These are phyloP conservation scores for Eupelmus urozonus DNA, from an alignment of 2,888 invertebrate genomes.

Conservation along the genomic window DNA sequence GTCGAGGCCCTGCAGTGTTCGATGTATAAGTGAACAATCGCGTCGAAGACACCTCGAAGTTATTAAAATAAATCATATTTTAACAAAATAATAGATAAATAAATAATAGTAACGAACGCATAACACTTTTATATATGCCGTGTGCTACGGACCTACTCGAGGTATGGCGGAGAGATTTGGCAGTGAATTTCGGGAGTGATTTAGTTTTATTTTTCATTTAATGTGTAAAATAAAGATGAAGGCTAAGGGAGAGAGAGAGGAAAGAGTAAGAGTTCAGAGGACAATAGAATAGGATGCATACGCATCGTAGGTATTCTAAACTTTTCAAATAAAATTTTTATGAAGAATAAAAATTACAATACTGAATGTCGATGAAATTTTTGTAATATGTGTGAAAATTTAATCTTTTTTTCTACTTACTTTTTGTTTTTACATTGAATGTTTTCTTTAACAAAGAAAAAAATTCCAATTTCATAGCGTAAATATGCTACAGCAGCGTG, in stretches of 20 bases:
- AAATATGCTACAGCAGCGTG: conserved; percentile 16
- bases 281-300: conserved; percentile 63
- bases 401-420: conserved; percentile 18
- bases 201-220: conserved; percentile 11
- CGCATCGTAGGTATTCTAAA: conserved; percentile 59
- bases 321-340: conserved; percentile 14
- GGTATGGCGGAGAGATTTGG: conserved; percentile 32
- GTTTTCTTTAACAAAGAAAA: not conserved
- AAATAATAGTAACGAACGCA: not conserved
- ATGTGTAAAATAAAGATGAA: conserved; percentile 46
- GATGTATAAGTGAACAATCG: conserved; percentile 19
- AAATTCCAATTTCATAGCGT: conserved; percentile 27
- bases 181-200: conserved; percentile 46
- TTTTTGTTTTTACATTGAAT: not conserved
- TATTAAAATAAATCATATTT: conserved; percentile 26
- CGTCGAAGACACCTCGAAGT: conserved; percentile 48
- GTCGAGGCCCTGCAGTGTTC: conserved; percentile 29
- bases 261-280: conserved; percentile 26
- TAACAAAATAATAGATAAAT: not conserved
- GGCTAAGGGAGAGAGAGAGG: conserved; percentile 22
- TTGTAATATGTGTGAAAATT: not conserved
- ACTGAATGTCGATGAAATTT: not conserved
- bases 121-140: conserved; percentile 41
- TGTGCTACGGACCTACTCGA: conserved; percentile 35
- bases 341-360: conserved; percentile 19